A percentile compares a stretch with the other conserved stretches of the same genome.
These are phyloP conservation scores for Parotocinclus haroldoi DNA, from an alignment of 2,797 vertebrate species.

Conservation along the genomic window DNA sequence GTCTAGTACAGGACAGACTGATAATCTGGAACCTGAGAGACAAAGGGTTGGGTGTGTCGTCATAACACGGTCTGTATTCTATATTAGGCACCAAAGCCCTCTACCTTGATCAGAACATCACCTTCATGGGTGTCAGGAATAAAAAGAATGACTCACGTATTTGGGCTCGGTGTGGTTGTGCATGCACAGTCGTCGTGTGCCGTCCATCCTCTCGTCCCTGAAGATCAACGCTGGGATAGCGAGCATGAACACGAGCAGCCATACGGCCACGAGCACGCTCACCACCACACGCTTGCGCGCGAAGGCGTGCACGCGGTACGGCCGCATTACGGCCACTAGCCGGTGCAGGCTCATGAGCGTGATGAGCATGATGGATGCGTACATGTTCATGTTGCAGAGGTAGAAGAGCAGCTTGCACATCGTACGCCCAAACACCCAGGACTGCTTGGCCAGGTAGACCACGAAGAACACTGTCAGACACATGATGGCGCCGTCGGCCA, in stretches of 20 bases:
- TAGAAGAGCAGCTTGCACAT: conserved; percentile 84
- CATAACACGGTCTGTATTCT: too few relatives aligned
- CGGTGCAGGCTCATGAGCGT: conserved; percentile 83
- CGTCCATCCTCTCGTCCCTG: conserved; percentile 52
- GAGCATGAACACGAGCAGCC: conserved; percentile 70
- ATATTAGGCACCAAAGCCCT: too few relatives aligned
- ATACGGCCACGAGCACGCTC: conserved; percentile 65
- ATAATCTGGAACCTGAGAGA: too few relatives aligned
- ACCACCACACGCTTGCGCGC: conserved; percentile 63
- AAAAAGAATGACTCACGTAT: conserved; percentile 56
- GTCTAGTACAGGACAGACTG: too few relatives aligned
- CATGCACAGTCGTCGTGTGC: conserved; percentile 42
- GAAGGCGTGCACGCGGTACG: conserved; percentile 56
- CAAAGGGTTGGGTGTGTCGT: too few relatives aligned
- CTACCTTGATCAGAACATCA: too few relatives aligned
- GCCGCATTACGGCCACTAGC: conserved; percentile 74
- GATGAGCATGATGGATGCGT: conserved; percentile 85
- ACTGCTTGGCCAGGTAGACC: conserved; percentile 70
- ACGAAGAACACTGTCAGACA: conserved; percentile 80
- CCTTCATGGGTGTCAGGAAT: too few relatives aligned
- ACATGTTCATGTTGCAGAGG: conserved; percentile 86
- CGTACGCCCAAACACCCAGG: conserved; percentile 73
- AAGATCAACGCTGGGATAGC: conserved; percentile 77
- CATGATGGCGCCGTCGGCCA: conserved; percentile 79
- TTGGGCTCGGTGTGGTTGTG: conserved; percentile 49